These are phyloP conservation scores for Tenthredo mesomela DNA, from an alignment of 2,888 invertebrate genomes.

Conservation along the genomic window DNA sequence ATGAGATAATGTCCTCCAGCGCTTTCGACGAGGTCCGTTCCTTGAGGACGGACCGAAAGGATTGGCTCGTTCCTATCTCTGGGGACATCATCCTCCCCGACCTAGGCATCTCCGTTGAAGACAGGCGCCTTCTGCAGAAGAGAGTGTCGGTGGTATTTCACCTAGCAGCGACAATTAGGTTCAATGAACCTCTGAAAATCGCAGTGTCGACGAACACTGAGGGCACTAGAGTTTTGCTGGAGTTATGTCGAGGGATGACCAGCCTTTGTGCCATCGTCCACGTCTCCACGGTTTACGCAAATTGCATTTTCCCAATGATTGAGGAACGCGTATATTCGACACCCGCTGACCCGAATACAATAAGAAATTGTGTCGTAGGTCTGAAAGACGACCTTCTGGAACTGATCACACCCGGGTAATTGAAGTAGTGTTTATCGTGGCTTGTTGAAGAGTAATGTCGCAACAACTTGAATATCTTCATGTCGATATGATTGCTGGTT, in stretches of 20 bases:
- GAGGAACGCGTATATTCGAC: conserved; percentile 89
- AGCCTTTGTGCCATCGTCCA: conserved; percentile 78
- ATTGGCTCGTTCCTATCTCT: background rate
- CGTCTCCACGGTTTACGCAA: conserved; percentile 36
- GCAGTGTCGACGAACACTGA: conserved; percentile 93
- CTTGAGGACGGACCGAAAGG: background rate
- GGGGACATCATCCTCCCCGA: background rate
- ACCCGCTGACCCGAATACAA: conserved; percentile 81
- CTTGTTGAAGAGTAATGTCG: background rate
- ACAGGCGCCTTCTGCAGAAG: conserved; percentile 77
- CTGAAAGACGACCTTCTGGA: conserved; percentile 83
- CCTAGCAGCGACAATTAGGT: conserved; percentile 83
- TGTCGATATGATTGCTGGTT: background rate
- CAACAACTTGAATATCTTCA: background rate
- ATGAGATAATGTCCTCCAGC: background rate
- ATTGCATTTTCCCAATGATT: conserved; percentile 76
- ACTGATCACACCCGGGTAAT: conserved; percentile 80
- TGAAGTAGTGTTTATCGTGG: background rate
- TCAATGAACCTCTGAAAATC: conserved; percentile 92
- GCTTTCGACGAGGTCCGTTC: background rate
- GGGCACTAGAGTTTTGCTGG: conserved; percentile 90
- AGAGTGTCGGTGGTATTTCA: conserved; percentile 91
- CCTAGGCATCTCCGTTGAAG: background rate
- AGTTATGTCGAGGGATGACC: conserved; percentile 86
- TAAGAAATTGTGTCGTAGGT: background rate